Evolutionary conservation across 2,888 invertebrate species (phyloP), one percentile per base, ranked within the genome.

Genomic region (Heterodera filipjevi): DNA sequence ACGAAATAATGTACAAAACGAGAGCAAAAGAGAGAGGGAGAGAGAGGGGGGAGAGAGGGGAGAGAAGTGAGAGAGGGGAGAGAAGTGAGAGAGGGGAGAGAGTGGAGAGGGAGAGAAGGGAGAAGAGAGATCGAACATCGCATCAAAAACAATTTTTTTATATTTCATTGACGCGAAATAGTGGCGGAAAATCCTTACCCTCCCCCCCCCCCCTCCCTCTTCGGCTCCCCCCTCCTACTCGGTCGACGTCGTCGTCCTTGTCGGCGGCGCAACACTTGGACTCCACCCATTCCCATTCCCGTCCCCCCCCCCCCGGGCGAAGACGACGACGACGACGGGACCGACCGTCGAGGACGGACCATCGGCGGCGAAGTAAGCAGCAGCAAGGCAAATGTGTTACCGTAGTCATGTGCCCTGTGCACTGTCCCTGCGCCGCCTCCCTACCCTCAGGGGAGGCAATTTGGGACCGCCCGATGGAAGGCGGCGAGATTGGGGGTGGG

Each of bases 171-270:
- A 59, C 59, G 59, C 16, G 49, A 49, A 14, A 19, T 49, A 16
- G 49, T 49, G 59, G 59, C 22, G 59, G 59, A n/a, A 59, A 59
- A 59, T 59, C 59, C 59, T 59, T 49, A 3, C 49, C 49, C 49
- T 16, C 49, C 46, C 19, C 16, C 19, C 46, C 59, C 14, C 10
- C 19, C 46, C 10, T 49, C 12, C 46, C 12, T 16, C 46, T 44
- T 10, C 44, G 5, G 5, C 44, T 16, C 49, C 49, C 59, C 39
- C 39, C 39, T 6, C 39, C 12, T 39, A 6, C 8, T 39, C 39
- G 39, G n/a, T n/a, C 59, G 27, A 27, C 59, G 59, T 59, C n/a
- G 59, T 59, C 59, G 59, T 59, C 59, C 59, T 59, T 59, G 59
- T 59, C 59, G 59, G 59, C 59, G 59, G 59, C 59, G 59, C 59